Conservation (phyloP, 2,113 vertebrate genomes). For the Leucosticte australis region DNA sequence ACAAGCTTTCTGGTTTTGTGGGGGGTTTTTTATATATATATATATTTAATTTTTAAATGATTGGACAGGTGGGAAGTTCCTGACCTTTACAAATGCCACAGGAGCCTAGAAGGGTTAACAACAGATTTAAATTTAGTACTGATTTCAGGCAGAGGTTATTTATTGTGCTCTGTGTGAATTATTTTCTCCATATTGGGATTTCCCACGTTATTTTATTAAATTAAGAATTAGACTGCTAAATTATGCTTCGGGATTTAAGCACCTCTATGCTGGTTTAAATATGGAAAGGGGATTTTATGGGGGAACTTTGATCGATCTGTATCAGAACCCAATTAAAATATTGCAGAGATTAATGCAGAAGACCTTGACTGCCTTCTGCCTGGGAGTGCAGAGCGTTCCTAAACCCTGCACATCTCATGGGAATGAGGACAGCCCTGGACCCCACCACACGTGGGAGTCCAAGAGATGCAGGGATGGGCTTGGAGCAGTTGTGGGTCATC, state of each 20-base stretch:
- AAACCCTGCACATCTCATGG: not conserved
- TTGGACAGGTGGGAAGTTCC: not conserved
- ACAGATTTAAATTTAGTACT: not conserved
- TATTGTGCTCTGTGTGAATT: not conserved
- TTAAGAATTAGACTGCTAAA: not conserved
- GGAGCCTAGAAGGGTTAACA: not conserved
- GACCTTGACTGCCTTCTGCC: not conserved
- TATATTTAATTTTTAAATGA: not conserved
- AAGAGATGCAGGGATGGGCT: rapidly evolving
- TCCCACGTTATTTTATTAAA: not conserved
- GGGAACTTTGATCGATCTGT: not conserved
- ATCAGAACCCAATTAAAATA: not conserved
- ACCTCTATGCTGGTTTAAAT: not conserved
- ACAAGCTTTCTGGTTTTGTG: not conserved
- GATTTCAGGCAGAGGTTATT: not conserved
- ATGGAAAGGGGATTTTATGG: rapidly evolving
- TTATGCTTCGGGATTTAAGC: not conserved
- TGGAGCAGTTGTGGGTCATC: not conserved
- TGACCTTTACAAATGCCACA: not conserved
- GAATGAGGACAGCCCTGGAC: not conserved
- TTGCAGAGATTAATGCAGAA: rapidly evolving
- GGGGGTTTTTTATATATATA: rapidly evolving
- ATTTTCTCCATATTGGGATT: not conserved
- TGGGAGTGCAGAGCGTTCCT: rapidly evolving
- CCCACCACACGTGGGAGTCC: rapidly evolving